phyloP scores from a whole-genome alignment of 2,113 vertebrate species.

The Chaetops frenatus region DNA sequence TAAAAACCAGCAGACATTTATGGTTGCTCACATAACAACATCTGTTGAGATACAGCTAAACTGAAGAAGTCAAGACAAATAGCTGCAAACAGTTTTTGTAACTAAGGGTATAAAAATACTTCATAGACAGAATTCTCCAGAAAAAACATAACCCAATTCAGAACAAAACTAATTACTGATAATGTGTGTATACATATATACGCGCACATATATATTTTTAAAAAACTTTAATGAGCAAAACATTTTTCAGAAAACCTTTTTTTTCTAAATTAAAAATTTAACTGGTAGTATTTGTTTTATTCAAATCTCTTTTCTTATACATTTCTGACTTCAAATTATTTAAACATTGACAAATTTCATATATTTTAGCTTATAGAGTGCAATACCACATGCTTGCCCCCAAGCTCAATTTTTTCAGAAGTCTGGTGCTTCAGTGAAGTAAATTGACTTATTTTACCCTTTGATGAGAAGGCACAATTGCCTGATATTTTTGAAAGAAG shows the following conservation, averaged over 20 bases:
- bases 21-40: neutral
- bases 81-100: neutral
- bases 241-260: neutral
- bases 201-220: neutral
- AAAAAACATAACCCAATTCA: neutral
- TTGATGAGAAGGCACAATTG: neutral
- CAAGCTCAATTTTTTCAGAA: neutral
- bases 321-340: neutral
- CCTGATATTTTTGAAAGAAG: neutral
- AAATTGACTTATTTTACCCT: neutral
- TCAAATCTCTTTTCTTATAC: neutral
- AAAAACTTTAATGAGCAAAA: neutral
- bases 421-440: neutral
- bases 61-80: neutral
- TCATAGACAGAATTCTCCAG: neutral
- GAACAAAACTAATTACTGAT: neutral
- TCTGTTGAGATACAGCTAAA: neutral
- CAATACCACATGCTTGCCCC: neutral
- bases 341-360: neutral
- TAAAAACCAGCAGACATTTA: neutral
- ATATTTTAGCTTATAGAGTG: neutral
- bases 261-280: neutral
- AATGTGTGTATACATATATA: neutral
- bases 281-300: neutral
- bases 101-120: neutral